Evolutionary conservation across 92 coral and sea anemone genomes (phyloP).

Genomic region (Epizoanthus ramosus): DNA sequence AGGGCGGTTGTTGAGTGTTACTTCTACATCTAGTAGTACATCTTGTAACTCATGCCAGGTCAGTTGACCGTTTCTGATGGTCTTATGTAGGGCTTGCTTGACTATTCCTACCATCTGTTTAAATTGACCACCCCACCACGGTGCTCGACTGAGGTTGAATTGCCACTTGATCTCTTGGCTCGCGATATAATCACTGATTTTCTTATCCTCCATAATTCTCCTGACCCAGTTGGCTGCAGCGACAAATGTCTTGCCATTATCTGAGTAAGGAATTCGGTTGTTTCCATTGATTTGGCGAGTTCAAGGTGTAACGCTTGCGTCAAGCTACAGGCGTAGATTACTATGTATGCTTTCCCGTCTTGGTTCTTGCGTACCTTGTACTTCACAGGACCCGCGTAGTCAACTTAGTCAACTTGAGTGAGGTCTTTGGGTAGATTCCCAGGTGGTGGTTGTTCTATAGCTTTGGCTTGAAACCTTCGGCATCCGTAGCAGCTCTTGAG

Average conservation of each 20-base stretch:
- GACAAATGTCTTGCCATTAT: not conserved
- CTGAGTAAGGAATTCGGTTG: not conserved
- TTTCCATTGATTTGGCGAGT: not conserved
- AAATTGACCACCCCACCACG: no score
- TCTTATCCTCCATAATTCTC: not conserved
- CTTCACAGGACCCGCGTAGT: conserved; percentile 16
- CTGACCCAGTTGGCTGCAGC: not conserved
- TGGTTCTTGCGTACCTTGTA: conserved; percentile 7
- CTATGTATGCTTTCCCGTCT: not conserved
- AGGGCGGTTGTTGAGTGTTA: no score
- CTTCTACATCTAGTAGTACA: no score
- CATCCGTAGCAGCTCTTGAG: conserved; percentile 20
- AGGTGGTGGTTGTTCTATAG: not conserved
- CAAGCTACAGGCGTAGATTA: no score
- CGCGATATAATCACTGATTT: not conserved
- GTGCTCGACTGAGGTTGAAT: no score
- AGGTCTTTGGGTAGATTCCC: conserved; percentile 3
- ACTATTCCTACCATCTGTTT: no score
- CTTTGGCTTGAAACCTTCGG: not conserved
- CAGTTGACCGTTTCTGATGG: no score
- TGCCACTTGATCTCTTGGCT: not conserved
- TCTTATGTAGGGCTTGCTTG: no score
- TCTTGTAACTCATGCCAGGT: no score
- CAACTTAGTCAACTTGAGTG: not conserved
- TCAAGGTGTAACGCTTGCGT: no score